Evolutionary conservation across 2,113 vertebrate species (phyloP).

Genomic region (Equus przewalskii): DNA sequence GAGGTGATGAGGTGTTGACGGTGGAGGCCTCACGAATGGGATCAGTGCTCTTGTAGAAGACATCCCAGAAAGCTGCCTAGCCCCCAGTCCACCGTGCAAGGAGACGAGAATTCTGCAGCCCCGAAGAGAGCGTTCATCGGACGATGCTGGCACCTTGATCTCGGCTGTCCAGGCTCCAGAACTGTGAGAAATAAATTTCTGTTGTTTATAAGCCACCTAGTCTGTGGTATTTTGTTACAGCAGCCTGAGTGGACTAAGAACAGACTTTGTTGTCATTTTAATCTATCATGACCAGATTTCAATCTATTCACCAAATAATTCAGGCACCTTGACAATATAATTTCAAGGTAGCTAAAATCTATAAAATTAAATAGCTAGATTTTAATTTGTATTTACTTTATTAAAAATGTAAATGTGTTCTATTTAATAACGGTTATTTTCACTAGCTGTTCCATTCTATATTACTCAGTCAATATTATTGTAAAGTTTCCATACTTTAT

Average conservation of each 20-base stretch:
- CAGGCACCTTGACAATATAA: background rate
- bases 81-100: background rate
- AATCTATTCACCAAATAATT: background rate
- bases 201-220: background rate
- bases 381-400: background rate
- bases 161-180: background rate
- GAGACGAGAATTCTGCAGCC: background rate
- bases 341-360: background rate
- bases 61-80: background rate
- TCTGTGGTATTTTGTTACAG: background rate
- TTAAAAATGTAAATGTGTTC: background rate
- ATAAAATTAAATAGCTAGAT: background rate
- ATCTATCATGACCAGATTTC: background rate
- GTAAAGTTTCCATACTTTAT: background rate
- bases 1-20: background rate
- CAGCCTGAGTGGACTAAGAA: background rate
- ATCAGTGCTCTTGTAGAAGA: background rate
- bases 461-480: background rate
- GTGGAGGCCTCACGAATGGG: background rate
- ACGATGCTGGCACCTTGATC: background rate
- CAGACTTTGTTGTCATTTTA: background rate
- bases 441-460: background rate
- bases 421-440: background rate
- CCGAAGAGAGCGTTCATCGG: background rate
- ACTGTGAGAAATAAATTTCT: background rate